phyloP scores from a whole-genome alignment of 2,888 invertebrate genomes.

The Bhutanitis thaidina region DNA sequence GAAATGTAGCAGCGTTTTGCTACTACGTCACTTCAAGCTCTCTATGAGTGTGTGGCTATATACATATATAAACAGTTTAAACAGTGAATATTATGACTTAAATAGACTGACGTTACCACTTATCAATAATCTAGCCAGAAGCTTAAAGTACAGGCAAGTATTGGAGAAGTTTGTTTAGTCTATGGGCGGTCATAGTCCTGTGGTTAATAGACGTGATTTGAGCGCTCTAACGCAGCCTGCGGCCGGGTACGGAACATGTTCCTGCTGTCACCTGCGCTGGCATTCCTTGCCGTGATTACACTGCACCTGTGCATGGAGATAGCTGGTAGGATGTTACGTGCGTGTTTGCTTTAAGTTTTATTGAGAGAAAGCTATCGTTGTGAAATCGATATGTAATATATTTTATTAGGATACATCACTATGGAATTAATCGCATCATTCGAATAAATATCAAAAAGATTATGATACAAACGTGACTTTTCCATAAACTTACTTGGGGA shows the following conservation, averaged over 20 bases:
- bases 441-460: not conserved
- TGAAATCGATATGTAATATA: constrained; percentile 1
- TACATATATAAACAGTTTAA: too few relatives aligned
- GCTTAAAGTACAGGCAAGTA: too few relatives aligned
- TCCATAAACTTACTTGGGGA: too few relatives aligned
- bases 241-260: constrained; percentile 37
- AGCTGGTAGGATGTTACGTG: constrained; percentile 24
- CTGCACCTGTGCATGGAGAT: constrained; percentile 51
- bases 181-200: constrained; percentile 72
- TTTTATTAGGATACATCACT: constrained; percentile 1
- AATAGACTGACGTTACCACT: too few relatives aligned
- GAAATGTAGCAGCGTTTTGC: too few relatives aligned
- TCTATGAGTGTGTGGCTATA: too few relatives aligned
- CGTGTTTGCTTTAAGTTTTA: constrained; percentile 42
- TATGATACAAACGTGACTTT: not conserved
- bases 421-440: too few relatives aligned
- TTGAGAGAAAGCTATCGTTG: constrained; percentile 32
- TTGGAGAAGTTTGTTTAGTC: constrained; percentile 30
- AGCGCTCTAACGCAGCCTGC: constrained; percentile 59
- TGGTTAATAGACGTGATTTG: constrained; percentile 75
- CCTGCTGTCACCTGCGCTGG: constrained; percentile 74
- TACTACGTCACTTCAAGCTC: too few relatives aligned
- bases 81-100: too few relatives aligned
- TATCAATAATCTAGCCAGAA: too few relatives aligned
- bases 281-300: constrained; percentile 72